phyloP scores from a whole-genome alignment of 1,140 invertebrate genomes.

The Heliconius hewitsoni region DNA sequence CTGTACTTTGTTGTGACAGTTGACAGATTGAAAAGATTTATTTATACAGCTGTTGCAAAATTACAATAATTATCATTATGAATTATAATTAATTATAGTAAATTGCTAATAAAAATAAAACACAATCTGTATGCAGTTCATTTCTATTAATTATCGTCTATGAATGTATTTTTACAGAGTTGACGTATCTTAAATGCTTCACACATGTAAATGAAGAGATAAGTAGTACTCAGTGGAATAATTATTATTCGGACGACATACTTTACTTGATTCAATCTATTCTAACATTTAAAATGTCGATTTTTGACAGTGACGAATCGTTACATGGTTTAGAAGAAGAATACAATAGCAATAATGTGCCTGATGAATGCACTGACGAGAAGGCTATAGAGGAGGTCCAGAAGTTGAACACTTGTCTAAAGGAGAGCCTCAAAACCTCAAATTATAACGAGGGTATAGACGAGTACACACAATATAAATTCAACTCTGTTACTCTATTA shows the following conservation, averaged over 20 bases:
- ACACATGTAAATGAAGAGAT: neutral
- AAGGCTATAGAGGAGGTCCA: neutral
- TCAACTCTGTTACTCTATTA: neutral
- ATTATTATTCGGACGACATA: no score
- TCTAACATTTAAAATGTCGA: neutral
- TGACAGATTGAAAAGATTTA: no score
- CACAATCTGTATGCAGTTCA: no score
- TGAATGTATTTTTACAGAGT: neutral
- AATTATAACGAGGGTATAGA: neutral
- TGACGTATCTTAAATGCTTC: neutral
- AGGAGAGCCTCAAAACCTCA: neutral
- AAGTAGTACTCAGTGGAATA: no score
- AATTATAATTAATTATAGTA: no score
- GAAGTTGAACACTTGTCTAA: neutral
- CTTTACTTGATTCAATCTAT: neutral
- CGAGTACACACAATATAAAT: neutral
- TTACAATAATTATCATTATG: no score
- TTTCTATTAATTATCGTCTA: no score
- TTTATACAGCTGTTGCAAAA: no score
- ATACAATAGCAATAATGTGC: no score
- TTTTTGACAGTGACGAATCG: neutral
- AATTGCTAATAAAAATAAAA: no score
- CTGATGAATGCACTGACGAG: neutral
- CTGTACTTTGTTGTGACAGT: no score
- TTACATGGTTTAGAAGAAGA: no score